These are phyloP conservation scores for Blastomussa wellsi DNA, from an alignment of 92 coral and sea anemone genomes.

Conservation along the genomic window DNA sequence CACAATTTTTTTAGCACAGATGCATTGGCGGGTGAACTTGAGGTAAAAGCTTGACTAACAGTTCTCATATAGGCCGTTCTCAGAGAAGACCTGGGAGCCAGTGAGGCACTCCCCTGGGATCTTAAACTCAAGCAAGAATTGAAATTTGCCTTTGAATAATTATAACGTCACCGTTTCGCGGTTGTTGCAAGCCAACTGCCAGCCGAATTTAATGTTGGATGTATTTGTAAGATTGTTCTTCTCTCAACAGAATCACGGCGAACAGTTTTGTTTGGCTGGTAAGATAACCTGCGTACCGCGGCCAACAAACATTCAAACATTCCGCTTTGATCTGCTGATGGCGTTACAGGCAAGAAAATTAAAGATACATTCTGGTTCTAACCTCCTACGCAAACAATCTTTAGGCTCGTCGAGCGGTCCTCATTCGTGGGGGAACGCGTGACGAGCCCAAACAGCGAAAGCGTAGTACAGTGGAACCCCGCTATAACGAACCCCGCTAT, in stretches of 20 bases:
- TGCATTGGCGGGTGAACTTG: slow-evolving; percentile 61
- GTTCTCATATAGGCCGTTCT: too few species aligned
- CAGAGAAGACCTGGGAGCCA: too few species aligned
- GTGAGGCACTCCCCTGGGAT: too few species aligned
- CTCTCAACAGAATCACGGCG: slow-evolving; percentile 67
- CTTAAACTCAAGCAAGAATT: background rate
- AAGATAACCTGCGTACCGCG: slow-evolving; percentile 61
- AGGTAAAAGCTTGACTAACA: slow-evolving; percentile 38
- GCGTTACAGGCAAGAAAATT: slow-evolving; percentile 61
- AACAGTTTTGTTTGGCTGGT: slow-evolving; percentile 75
- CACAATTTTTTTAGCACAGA: slow-evolving; percentile 56
- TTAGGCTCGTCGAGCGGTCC: too few species aligned
- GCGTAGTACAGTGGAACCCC: too few species aligned
- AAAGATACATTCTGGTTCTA: background rate
- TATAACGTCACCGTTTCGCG: background rate
- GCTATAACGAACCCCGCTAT: too few species aligned
- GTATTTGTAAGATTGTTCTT: background rate
- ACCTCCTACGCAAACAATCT: too few species aligned
- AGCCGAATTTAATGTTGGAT: background rate
- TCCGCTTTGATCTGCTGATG: slow-evolving; percentile 67
- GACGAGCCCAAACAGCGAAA: too few species aligned
- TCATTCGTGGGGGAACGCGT: too few species aligned
- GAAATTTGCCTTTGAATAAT: too few species aligned
- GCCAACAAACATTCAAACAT: slow-evolving; percentile 56
- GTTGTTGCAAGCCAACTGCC: background rate